Base-by-base conservation (phyloP, 2,797 vertebrate genomes). In the Sparus aurata region DNA sequence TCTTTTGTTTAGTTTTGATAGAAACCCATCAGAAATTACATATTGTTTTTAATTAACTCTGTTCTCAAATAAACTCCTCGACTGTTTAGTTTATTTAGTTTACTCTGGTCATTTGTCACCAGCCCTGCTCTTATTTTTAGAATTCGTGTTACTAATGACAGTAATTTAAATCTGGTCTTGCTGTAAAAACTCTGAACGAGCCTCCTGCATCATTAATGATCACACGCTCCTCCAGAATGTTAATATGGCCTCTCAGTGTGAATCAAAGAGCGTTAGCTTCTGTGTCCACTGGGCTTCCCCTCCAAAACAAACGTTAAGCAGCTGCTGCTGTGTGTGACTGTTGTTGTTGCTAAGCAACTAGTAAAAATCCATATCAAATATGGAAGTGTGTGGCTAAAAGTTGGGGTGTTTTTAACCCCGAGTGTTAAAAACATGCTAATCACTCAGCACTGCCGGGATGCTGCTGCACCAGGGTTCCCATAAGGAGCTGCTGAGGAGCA, bases 281-380 rank as follows among this genome's bases (percentile, higher is more conserved):
- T 55, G 3, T 5, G 75, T 88, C 81, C 68, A 77, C 54, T 46
- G 68, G 76, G 73, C 22, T 13, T 77, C 76, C 80, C 41, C 67
- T 76, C 66, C 67, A 83, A 79, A 88, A 75, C 62, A 61, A 80
- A 75, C 50, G 52, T 60, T 73, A 58, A 85, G 76, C 84, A 85
- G 83, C 83, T 83, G 69, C 75, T 77, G 46, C 60, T 54, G 34
- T 64, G 53, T 0, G 0, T 46, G 69, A 76, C 77, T 80, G 45
- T 50, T 46, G 16, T 58, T 62, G 88, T 89, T 90, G 85, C 87
- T 73, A 69, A 67, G 89, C 85, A 85, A 86, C 87, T 3, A 17
- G 22, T 73, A 25, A 66, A 78, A 68, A 76, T 38, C 71, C 43
- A 13, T 70, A 59, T 60, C 34, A 82, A 73, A 86, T 49, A 20